A percentile compares a stretch with the other conserved stretches of the same genome.
Evolutionary conservation across 2,113 vertebrate genomes (phyloP).

Genomic region (Limnothrissa miodon): DNA sequence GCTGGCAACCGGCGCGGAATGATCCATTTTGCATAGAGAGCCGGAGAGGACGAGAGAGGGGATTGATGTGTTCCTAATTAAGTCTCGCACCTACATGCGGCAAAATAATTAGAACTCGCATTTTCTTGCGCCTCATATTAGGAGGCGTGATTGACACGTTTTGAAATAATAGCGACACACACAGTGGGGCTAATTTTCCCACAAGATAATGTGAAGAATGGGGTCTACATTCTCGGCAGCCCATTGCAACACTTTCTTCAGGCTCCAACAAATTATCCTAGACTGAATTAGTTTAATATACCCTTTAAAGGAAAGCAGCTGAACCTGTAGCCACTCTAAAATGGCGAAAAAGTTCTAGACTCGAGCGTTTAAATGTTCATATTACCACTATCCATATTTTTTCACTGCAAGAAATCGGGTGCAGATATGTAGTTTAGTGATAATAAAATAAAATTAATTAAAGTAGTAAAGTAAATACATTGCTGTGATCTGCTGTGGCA

Average conservation of each 20-base stretch:
- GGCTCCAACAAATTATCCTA: background rate
- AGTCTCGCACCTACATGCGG: background rate
- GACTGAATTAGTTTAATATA: background rate
- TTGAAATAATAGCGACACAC: background rate
- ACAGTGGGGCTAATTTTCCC: background rate
- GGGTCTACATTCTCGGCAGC: background rate
- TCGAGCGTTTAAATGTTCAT: background rate
- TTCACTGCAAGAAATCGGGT: background rate
- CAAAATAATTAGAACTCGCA: conserved; percentile 2
- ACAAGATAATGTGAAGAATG: background rate
- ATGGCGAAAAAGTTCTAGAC: background rate
- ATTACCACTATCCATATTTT: background rate
- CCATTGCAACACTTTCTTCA: background rate
- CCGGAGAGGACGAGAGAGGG: background rate
- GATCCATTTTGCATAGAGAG: background rate
- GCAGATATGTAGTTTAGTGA: conserved; percentile 16
- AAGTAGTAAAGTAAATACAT: conserved; percentile 50
- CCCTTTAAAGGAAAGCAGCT: background rate
- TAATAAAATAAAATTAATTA: conserved; percentile 44
- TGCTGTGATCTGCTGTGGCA: conserved; percentile 45
- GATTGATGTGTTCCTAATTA: conserved; percentile 17
- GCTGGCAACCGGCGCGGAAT: background rate
- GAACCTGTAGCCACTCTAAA: background rate
- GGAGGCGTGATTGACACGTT: conserved; percentile 9
- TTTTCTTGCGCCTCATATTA: background rate